phyloP scores from a whole-genome alignment of 2,113 vertebrate species.

The Calcarius ornatus region DNA sequence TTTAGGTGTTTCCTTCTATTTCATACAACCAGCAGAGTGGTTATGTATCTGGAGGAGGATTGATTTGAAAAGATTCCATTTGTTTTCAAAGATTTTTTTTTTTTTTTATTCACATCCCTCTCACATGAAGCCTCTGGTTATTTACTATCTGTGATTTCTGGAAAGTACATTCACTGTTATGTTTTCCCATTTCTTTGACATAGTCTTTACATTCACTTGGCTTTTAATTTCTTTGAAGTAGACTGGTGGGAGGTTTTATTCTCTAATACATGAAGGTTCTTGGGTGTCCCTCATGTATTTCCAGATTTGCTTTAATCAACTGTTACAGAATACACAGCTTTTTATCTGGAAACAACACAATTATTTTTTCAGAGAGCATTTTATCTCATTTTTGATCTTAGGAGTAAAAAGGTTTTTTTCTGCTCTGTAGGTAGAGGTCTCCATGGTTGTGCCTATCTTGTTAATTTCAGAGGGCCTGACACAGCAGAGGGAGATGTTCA shows the following conservation, averaged over 20 bases:
- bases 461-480: neutral
- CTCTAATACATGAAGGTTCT: neutral
- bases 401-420: neutral
- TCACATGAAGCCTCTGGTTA: neutral
- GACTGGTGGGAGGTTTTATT: neutral
- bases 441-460: neutral
- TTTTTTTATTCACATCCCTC: neutral
- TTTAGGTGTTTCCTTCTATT: neutral
- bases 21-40: neutral
- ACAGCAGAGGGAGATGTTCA: neutral
- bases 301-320: neutral
- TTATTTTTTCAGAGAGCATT: neutral
- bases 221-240: neutral
- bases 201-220: neutral
- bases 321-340: neutral
- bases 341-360: neutral
- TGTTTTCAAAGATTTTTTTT: neutral
- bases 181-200: neutral
- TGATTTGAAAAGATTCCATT: neutral
- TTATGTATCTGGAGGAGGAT: neutral
- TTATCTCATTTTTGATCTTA: neutral
- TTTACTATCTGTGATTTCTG: neutral
- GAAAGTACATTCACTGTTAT: neutral
- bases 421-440: neutral
- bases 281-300: neutral